Evolutionary conservation across 1,140 invertebrate species (phyloP), one percentile per base, ranked within the genome.

Genomic region (Vanessa tameamea): DNA sequence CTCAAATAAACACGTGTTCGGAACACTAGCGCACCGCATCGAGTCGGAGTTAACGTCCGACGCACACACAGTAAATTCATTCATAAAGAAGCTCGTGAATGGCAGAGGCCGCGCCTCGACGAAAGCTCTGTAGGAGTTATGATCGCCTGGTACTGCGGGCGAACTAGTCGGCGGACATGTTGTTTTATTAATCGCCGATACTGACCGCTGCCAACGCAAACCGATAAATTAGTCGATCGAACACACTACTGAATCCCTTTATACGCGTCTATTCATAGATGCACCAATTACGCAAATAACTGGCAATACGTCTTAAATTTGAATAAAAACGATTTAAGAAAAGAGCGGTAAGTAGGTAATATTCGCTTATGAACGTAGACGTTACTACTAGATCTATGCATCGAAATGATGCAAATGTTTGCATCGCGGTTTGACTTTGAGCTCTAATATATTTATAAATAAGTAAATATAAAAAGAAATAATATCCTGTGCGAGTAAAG

Each of bases 131-230:
- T 67, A 65, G 76, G 70, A 70, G 72, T 82, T 85, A 86, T 91
- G 86, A 66, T 68, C 80, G 85, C 90, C 87, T 92, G 83, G 90
- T 91, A 91, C 79, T 75, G 77, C 82, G 67, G 78, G 76, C 77
- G 73, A 85, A 92, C 82, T 82, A 79, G 85, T 88, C 78, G 82
- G 81, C 89, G 77, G 88, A 91, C 89, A 90, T 91, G 87, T 92
- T 90, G 86, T 68, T 82, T 85, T 79, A 81, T 84, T 82, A 82
- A 83, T 88, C 81, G 77, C 50, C 77, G 73, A 78, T 75, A 79
- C 78, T 81, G 82, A 81, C 79, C 77, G 69, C 69, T 81, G 78
- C 80, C 77, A 78, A 80, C 79, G 75, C 76, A 70, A 78, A 64
- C 64, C 73, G 73, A 77, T 77, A 71, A 74, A 69, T 73, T 71